phyloP scores from a whole-genome alignment of 1,140 invertebrate species.

The Drosophila lowei region DNA sequence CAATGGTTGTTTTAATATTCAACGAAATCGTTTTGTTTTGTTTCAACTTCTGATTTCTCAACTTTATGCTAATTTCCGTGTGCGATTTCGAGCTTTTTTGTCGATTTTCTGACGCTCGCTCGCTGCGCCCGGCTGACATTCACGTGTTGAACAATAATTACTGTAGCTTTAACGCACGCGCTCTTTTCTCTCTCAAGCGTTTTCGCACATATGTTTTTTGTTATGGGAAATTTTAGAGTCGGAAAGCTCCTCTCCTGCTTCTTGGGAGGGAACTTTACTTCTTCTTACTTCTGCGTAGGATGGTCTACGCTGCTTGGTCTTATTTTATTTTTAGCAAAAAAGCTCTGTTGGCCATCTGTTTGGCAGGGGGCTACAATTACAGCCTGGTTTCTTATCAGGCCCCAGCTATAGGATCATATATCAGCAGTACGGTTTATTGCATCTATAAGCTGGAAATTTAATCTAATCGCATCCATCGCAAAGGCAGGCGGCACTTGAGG shows the following conservation, averaged over 20 bases:
- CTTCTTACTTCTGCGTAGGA: slow-evolving; percentile 7
- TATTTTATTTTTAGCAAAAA: slow-evolving; percentile 40
- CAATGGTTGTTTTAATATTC: not conserved
- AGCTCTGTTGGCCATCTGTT: slow-evolving; percentile 18
- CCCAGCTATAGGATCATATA: slow-evolving; percentile 25
- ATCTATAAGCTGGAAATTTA: not conserved
- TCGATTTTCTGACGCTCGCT: not conserved
- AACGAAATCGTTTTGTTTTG: not conserved
- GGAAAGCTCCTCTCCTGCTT: slow-evolving; percentile 4
- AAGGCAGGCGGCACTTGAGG: slow-evolving; percentile 35
- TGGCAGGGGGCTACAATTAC: not conserved
- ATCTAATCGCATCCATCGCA: slow-evolving; percentile 26
- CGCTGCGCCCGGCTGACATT: not conserved
- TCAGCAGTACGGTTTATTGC: slow-evolving; percentile 19
- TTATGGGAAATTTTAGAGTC: slow-evolving; percentile 71
- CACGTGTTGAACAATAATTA: slow-evolving; percentile 44
- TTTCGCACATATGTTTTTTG: slow-evolving; percentile 67
- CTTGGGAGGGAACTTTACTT: slow-evolving; percentile 23
- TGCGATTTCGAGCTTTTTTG: slow-evolving; percentile 14
- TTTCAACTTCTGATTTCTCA: slow-evolving; percentile 26
- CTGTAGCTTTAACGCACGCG: slow-evolving; percentile 13
- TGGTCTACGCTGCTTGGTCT: too few species aligned
- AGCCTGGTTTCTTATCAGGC: slow-evolving; percentile 24
- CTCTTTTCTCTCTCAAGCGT: slow-evolving; percentile 18
- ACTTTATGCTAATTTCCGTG: slow-evolving; percentile 28